Conservation (phyloP, 1,140 invertebrate genomes). For the Adelges cooleyi region DNA sequence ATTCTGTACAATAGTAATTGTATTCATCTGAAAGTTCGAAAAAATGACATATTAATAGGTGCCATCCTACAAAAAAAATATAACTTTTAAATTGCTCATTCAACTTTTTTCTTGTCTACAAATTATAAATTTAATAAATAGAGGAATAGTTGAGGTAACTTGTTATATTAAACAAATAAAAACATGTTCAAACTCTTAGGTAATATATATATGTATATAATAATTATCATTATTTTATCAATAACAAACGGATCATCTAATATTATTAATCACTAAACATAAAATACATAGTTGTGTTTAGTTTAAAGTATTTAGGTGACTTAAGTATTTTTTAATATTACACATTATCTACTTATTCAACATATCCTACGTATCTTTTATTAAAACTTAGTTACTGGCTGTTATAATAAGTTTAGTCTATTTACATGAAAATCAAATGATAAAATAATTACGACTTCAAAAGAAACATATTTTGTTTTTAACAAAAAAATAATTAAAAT, state of each 20-base stretch:
- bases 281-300: background rate
- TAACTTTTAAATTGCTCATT: background rate
- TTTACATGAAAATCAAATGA: background rate
- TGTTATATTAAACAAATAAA: background rate
- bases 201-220: no score
- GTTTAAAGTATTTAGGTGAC: constrained; percentile 16
- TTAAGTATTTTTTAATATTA: constrained; percentile 17
- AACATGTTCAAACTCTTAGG: background rate
- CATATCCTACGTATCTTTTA: background rate
- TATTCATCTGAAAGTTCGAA: background rate
- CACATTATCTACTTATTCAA: constrained; percentile 1
- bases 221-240: background rate
- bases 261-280: constrained; percentile 23
- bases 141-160: background rate
- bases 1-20: no score
- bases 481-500: background rate
- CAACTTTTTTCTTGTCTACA: no score
- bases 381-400: no score
- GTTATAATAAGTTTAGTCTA: no score
- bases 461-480: background rate
- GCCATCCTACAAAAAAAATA: background rate
- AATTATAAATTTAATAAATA: background rate
- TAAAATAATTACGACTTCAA: background rate
- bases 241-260: background rate
- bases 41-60: background rate